Percentiles rank a stretch among this genome's conserved stretches.
Conservation (phyloP, 2,113 vertebrate species). For the Perca fluviatilis region DNA sequence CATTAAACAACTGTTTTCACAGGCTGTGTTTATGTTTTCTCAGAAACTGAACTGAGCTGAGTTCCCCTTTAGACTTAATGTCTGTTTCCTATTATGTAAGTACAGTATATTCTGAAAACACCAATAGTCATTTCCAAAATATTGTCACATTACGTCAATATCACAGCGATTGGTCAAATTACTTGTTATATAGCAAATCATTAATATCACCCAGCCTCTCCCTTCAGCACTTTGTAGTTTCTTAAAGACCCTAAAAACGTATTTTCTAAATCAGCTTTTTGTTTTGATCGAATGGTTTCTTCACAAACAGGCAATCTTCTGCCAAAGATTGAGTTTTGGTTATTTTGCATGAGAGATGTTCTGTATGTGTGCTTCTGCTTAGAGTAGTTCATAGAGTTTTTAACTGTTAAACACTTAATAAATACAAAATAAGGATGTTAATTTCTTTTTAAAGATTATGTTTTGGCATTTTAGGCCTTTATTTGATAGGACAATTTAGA, state of each 20-base stretch:
- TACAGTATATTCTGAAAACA: background rate
- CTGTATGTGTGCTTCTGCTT: too few relatives aligned
- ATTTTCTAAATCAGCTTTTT: background rate
- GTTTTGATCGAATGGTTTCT: too few relatives aligned
- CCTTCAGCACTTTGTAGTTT: background rate
- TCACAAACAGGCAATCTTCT: too few relatives aligned
- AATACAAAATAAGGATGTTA: background rate
- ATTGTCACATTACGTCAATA: background rate
- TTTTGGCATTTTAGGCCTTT: too few relatives aligned
- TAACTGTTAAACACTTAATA: background rate
- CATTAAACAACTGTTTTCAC: background rate
- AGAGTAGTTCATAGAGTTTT: too few relatives aligned
- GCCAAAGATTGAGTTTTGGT: too few relatives aligned
- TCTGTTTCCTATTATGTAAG: background rate
- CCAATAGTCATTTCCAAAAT: background rate
- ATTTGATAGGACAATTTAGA: too few relatives aligned
- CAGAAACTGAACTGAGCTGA: constrained; percentile 16
- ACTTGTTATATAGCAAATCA: background rate
- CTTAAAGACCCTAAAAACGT: background rate
- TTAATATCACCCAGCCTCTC: background rate
- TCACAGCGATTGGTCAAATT: background rate
- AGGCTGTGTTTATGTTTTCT: background rate
- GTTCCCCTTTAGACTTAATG: background rate
- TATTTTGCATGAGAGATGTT: background rate
- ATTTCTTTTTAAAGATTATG: background rate